Evolutionary conservation across 2,888 invertebrate species (phyloP), one percentile per base, ranked within the genome.

Genomic region (Chesias legatella): DNA sequence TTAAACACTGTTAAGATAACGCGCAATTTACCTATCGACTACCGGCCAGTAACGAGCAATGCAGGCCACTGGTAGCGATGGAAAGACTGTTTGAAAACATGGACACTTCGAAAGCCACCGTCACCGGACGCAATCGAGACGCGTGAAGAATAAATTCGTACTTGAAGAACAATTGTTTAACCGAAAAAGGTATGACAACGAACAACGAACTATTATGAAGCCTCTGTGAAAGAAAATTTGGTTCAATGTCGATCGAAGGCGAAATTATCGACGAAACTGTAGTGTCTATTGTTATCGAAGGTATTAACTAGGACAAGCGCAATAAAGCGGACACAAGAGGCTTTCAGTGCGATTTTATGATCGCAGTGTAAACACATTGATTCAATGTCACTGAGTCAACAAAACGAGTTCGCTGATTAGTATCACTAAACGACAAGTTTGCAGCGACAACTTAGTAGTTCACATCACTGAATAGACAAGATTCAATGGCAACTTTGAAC

Each of bases 101-200:
- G 73, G 70, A 72, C 58, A 73, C 77, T 75, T 80, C 73, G 83
- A 83, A 84, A 83, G 82, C 81, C 72, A 70, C 73, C 73, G 73
- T 74, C 78, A 76, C 84, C 86, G 85, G 86, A 85, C 82, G 82
- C 78, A 60, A 69, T 63, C 60, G 69, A 70, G 74, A 85, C 85
- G 86, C 78, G 80, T 69, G 59, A 69, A 73, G 85, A 85, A 85
- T 85, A 81, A 85, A 88, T 84, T 79, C 65, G 66, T 66, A 60
- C 70, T 76, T 76, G 76, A 82, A 78, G 72, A 72, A 75, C 85
- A 70, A 83, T 84, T 79, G 82, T 81, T 78, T 70, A 60, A 63
- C 71, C 75, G 48, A 72, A 79, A 73, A 79, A 71, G 78, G 81
- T 64, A 56, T 49, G 64, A 64, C 69, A 44, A 70, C 66, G 67